phyloP scores from a whole-genome alignment of 30 jellyfish, hydroid and myxozoan genomes.

The Aurelia sp. region DNA sequence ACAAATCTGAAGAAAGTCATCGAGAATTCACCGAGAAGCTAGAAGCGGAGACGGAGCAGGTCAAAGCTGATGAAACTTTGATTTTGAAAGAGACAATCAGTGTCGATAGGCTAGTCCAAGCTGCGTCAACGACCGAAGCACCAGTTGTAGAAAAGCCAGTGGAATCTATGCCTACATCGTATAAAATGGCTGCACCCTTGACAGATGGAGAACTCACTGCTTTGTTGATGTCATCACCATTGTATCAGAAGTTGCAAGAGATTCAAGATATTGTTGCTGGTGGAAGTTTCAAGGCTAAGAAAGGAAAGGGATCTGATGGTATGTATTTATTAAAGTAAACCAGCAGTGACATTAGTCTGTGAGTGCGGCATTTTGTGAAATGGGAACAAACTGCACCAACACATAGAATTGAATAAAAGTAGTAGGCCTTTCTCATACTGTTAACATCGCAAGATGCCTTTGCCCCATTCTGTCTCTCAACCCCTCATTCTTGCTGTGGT shows the following conservation, averaged over 20 bases:
- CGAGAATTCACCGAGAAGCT: conserved; percentile 82
- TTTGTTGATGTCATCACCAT: conserved; percentile 89
- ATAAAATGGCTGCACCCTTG: conserved; percentile 90
- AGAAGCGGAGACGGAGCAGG: conserved; percentile 75
- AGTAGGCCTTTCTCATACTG: too few relatives aligned
- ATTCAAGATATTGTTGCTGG: conserved; percentile 77
- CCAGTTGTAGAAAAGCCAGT: conserved; percentile 47
- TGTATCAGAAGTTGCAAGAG: conserved; percentile 88
- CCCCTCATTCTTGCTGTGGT: too few relatives aligned
- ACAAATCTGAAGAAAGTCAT: conserved; percentile 74
- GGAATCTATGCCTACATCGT: conserved; percentile 82
- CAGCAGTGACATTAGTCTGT: too few relatives aligned
- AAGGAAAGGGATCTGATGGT: conserved; percentile 42
- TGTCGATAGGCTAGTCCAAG: conserved; percentile 73
- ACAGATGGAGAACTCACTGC: conserved; percentile 83
- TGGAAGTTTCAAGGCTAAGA: conserved; percentile 56
- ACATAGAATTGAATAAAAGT: too few relatives aligned
- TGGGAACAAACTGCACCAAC: too few relatives aligned
- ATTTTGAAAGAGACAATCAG: conserved; percentile 78
- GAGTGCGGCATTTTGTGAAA: too few relatives aligned
- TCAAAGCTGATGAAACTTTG: conserved; percentile 79
- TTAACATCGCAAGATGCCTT: too few relatives aligned
- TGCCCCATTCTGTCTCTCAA: too few relatives aligned
- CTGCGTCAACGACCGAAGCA: conserved; percentile 30
- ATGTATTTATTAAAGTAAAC: background rate